Evolutionary conservation across 2,113 vertebrate species (phyloP), one percentile per base, ranked within the genome.

Genomic region (Haplochromis vanheusdeni): DNA sequence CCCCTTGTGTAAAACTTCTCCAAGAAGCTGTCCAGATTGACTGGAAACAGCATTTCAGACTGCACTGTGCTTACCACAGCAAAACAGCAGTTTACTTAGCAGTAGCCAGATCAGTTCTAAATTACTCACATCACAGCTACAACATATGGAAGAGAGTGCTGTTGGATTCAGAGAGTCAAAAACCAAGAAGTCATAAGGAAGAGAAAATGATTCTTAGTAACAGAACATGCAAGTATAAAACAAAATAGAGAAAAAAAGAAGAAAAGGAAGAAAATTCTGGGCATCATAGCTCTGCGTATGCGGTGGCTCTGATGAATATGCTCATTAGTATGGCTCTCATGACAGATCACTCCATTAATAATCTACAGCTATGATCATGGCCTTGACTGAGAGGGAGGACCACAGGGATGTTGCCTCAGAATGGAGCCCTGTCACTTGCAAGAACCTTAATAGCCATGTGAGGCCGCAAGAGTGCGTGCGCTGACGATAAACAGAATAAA

Each of bases 281-380:
- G 47, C 47, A 81, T 89, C 83, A 56, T 60, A 70, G 70, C 54
- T 40, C 35, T 89, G 82, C n/a, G 83, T 89, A 65, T 9, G 35
- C 33, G 80, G 73, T 40, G 58, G 87, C 79, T 81, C 87, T 94
- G 93, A 96, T 94, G 92, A 93, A 95, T 94, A 86, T 75, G 82
- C 93, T 95, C 87, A 95, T 95, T 95, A 94, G 93, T 92, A 90
- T 91, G 85, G 91, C 77, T 93, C 70, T 89, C 84, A 75, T 79
- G 73, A 80, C 87, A 89, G 86, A 95, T 91, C 86, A 83, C 35
- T 70, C 80, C 75, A 95, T 96, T 91, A 96, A 95, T 95, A 95
- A 94, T 93, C 88, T 91, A 94, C 86, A n/a, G 86, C 31, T 75
- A 83, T 86, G 82, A 91, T 81, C 87, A 51, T 49, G 80, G 65